A percentile compares a stretch with the other conserved stretches of the same genome.
Evolutionary conservation across 2,113 vertebrate genomes (phyloP).

Genomic region (Paralichthys olivaceus): DNA sequence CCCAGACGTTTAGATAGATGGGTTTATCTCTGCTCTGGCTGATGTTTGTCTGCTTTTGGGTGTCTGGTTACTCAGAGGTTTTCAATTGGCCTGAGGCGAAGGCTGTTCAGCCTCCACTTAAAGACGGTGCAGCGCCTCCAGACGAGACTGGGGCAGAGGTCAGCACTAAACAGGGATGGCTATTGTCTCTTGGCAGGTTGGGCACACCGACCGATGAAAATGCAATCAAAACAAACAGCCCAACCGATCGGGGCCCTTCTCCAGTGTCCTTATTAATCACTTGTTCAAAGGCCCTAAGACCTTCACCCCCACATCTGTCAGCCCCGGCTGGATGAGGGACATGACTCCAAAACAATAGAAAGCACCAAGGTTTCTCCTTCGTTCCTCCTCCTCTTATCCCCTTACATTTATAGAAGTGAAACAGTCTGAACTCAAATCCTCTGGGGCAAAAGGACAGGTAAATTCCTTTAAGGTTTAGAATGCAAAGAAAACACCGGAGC

Average conservation of each 20-base stretch:
- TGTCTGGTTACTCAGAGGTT: constrained; percentile 80
- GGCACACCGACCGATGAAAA: constrained; percentile 84
- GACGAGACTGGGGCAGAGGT: constrained; percentile 82
- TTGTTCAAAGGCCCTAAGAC: constrained; percentile 78
- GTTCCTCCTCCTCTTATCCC: constrained; percentile 69
- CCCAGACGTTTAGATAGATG: neutral
- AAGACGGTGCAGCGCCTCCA: constrained; percentile 76
- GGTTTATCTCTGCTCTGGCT: constrained; percentile 27
- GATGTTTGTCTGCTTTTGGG: constrained; percentile 62
- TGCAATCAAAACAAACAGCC: constrained; percentile 87
- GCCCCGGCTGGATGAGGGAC: constrained; percentile 72
- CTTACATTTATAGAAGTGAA: constrained; percentile 60
- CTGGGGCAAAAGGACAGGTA: constrained; percentile 29
- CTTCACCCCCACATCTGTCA: constrained; percentile 73
- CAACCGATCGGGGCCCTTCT: constrained; percentile 75
- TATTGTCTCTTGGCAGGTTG: constrained; percentile 83
- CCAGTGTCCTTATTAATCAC: constrained; percentile 84
- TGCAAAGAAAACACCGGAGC: constrained; percentile 32
- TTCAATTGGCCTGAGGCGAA: constrained; percentile 78
- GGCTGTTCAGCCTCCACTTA: constrained; percentile 83
- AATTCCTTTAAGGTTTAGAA: constrained; percentile 35
- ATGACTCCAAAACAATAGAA: constrained; percentile 81
- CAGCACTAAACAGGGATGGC: constrained; percentile 80
- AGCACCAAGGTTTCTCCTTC: constrained; percentile 68
- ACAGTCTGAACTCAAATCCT: constrained; percentile 57